Base-by-base conservation (phyloP, 2,797 vertebrate species). In the Potorous gilbertii region DNA sequence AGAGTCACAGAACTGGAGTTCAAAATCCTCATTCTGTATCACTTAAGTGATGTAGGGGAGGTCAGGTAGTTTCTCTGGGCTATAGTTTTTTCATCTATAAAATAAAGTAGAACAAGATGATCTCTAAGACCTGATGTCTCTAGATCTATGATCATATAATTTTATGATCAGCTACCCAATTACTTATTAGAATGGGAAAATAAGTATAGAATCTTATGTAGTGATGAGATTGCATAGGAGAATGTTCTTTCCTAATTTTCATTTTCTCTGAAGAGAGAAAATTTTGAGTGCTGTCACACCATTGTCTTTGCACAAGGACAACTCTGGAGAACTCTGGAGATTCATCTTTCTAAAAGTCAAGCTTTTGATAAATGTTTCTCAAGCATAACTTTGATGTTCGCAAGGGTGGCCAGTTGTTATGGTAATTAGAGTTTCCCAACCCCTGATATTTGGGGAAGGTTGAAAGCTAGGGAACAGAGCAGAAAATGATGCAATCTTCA, bases 351-450 rank as follows among this genome's bases (percentile, higher is more conserved):
- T 56, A 40, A 94, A 90, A 96, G 62, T 29, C 93, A 27, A 21
- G 18, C 54, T 96, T 93, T 94, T 57, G 56, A 40, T 92, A 93
- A 95, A 89, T 28, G 55, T 96, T 94, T 4, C 95, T 10, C 55
- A 59, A 55, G 52, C 52, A 92, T 54, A 50, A 59, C 66, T 90
- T 95, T 55, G 89, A 46, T 95, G 93, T 91, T 97, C 96, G 92
- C 46, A 91, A 34, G 87, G 34, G 14, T 92, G 90, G n/a, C 16
- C 3, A 40, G 34, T 95, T 97, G n/a, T 92, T 95, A 40, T 87
- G 91, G 90, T 95, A 91, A 93, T 97, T 95, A 92, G 92, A 94
- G 46, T 56, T 55, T 66, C n/a, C 55, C 40, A 50, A 50, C 92
- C 95, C 1, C 3, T 66, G 74, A 55, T 92, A 90, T 66, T 59